Evolutionary conservation across 2,113 vertebrate species (phyloP), one percentile per base, ranked within the genome.

Genomic region (Atherinomorus stipes): DNA sequence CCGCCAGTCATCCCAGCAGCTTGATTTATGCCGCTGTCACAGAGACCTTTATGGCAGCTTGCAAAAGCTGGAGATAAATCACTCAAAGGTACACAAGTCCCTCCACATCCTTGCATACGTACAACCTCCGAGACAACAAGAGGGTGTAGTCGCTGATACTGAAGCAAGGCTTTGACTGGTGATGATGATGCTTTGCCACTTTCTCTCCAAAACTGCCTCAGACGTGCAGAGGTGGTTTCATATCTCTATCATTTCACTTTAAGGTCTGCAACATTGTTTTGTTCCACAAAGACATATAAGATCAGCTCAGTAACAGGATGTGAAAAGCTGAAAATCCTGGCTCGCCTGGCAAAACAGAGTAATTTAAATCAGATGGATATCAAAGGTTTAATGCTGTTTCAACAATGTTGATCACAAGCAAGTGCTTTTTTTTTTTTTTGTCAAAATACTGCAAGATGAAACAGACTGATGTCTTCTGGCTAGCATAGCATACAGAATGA

Each of bases 1-100:
- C 91, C 88, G 90, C 80, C 92, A 95, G 92, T 94, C 94, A 92
- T 92, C 87, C 78, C 78, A 4, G 64, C 58, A 64, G 74, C 69
- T 67, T 93, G 93, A 93, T 93, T 93, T 88, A 92, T 91, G 88
- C 88, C 87, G 90, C 85, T 49, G 81, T 86, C 86, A 84, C 88
- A 83, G 51, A 82, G 65, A 67, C 85, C 69, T 90, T 90, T 82
- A 85, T 73, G 76, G 85, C 64, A 82, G 78, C 62, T 68, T 68
- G 72, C 85, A 78, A 71, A 84, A 76, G 63, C 67, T 79, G 62
- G 3, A 25, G 53, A 83, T 67, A 50, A 76, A 83, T 62, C 4
- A 26, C 60, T 81, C 59, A 49, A 73, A 83, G 64, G 40, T 54
- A 51, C 54, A 78, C 71, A 60, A 58, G 50, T 73, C 82, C 63